Base-by-base conservation (phyloP, 2,797 vertebrate species). In the Molothrus aeneus region DNA sequence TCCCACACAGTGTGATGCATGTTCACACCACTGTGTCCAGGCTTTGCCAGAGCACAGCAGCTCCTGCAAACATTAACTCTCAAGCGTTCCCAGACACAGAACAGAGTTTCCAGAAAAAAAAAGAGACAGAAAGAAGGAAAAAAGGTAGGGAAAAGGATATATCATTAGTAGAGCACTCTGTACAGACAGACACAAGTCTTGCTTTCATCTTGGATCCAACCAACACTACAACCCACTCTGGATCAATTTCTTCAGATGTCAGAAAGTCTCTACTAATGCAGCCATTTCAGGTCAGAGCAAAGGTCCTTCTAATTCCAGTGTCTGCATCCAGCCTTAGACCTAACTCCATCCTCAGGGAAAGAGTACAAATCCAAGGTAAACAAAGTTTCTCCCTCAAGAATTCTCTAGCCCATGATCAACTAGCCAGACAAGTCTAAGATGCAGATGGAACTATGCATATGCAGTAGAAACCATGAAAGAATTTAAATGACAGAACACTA, bases 1-100 rank as follows among this genome's bases (percentile, higher is more conserved):
- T 26, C 18, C 48, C 32, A 40, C 17, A 20, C 1, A 6, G 26
- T 11, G 24, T 7, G n/a, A 72, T 0, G 0, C 38, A 4, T 13
- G 25, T 38, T 94, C 74, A 71, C 19, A 40, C 22, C 31, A 45
- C 17, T 3, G 2, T 8, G 8, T 47, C 51, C 48, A 56, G 48
- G 34, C 74, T 92, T 70, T 80, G 56, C 40, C 16, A 54, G 71
- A 60, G 29, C 31, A 86, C 3, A 7, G 38, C 32, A 78, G 43
- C 53, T 78, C 53, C 36, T 83, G 45, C 38, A 86, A 92, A 56
- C 61, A 54, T 47, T 38, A 63, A 86, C 19, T 54, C 29, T 82
- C 12, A 61, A 50, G 18, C 17, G 26, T 19, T 80, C 57, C 28
- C 81, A 81, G 48, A 32, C 7, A 61, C 7, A 77, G n/a, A 28